These are phyloP conservation scores for Formica aserva DNA, from an alignment of 2,888 invertebrate species.

Conservation along the genomic window DNA sequence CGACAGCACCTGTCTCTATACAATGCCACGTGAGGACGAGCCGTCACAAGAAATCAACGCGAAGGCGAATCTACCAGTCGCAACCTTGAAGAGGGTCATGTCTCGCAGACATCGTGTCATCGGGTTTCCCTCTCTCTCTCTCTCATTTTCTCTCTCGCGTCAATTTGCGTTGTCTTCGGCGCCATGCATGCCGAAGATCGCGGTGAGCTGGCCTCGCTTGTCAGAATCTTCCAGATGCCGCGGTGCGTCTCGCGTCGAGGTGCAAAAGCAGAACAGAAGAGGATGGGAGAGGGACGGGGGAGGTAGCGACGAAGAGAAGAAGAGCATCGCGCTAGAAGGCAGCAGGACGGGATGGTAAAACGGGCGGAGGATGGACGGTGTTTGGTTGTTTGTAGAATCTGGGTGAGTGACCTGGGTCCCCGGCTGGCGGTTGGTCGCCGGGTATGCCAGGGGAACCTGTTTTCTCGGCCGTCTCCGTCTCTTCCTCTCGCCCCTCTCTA, in stretches of 20 bases:
- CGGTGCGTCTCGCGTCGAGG: constrained; percentile 53
- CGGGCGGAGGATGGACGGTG: constrained; percentile 68
- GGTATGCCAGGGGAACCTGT: constrained; percentile 81
- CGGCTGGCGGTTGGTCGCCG: constrained; percentile 73
- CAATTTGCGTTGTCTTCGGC: constrained; percentile 44
- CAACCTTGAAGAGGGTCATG: constrained; percentile 67
- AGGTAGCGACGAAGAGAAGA: constrained; percentile 21
- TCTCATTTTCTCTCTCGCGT: neutral
- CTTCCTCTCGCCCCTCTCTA: constrained; percentile 60
- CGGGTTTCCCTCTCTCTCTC: constrained; percentile 36
- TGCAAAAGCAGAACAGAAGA: constrained; percentile 36
- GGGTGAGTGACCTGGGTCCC: constrained; percentile 84
- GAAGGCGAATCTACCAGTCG: constrained; percentile 38
- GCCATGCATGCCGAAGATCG: constrained; percentile 46
- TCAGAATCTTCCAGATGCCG: constrained; percentile 53
- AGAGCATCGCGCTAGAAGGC: constrained; percentile 30
- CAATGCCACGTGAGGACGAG: constrained; percentile 45
- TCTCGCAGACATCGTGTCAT: constrained; percentile 59
- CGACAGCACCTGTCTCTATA: constrained; percentile 42
- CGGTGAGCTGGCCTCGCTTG: constrained; percentile 59
- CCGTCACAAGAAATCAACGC: constrained; percentile 39
- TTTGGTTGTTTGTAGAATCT: constrained; percentile 83
- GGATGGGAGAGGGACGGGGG: neutral
- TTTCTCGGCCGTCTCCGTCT: constrained; percentile 77
- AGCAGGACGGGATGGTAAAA: constrained; percentile 49